Percentiles rank a stretch among this genome's conserved stretches.
Conservation (phyloP, 64 coral and sea anemone genomes). For the Actinia tenebrosa region DNA sequence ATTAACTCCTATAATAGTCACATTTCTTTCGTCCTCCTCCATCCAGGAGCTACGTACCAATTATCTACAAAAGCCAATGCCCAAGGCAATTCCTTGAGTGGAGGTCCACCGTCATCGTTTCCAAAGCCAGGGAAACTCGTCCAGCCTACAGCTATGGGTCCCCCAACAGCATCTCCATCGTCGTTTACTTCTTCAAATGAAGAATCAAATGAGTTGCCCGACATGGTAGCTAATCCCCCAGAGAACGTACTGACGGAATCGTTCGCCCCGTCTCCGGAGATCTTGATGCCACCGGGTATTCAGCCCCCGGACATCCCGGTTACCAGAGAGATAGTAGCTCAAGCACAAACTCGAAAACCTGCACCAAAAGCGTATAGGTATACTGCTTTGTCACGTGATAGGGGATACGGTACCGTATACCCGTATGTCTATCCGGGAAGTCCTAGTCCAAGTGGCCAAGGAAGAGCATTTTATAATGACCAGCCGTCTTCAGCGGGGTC, state of each 20-base stretch:
- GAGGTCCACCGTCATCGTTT: background rate
- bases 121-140: background rate
- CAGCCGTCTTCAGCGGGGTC: background rate
- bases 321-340: background rate
- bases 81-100: background rate
- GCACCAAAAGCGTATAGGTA: background rate
- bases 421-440: background rate
- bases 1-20: too few species aligned
- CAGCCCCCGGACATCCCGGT: background rate
- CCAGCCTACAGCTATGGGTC: background rate
- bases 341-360: background rate
- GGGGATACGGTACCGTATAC: background rate
- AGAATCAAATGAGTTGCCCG: background rate
- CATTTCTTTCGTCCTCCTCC: background rate
- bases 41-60: background rate
- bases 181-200: background rate
- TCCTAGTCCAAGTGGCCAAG: background rate
- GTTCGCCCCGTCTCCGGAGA: background rate
- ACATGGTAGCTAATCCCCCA: background rate
- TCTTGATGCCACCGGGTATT: conserved; percentile 30
- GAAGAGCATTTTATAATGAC: background rate
- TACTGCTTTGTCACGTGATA: background rate
- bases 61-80: background rate
- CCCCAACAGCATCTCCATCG: background rate
- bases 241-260: background rate